These are phyloP conservation scores for Agapostemon virescens DNA, from an alignment of 2,888 invertebrate species.

Conservation along the genomic window DNA sequence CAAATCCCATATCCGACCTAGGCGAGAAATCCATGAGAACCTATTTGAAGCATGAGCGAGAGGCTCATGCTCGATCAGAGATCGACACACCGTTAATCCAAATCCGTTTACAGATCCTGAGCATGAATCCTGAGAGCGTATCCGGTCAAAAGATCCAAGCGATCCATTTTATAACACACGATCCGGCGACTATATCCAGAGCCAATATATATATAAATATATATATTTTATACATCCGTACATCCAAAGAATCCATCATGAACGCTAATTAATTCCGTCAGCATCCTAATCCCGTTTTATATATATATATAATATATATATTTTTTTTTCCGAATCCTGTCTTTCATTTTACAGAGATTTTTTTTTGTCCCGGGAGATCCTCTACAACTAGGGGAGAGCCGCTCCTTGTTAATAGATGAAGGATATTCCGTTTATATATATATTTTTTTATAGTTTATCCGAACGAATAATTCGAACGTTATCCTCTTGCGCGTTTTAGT, in stretches of 20 bases:
- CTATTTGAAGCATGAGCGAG: conserved; percentile 61
- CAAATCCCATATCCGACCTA: conserved; percentile 67
- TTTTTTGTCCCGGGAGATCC: conserved; percentile 52
- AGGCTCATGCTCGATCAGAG: conserved; percentile 39
- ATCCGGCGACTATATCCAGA: conserved; percentile 64
- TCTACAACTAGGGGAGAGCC: conserved; percentile 61
- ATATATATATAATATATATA: too few species aligned
- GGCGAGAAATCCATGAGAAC: conserved; percentile 65
- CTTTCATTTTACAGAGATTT: conserved; percentile 31
- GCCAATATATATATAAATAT: conserved; percentile 42
- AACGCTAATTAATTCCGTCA: conserved; percentile 67
- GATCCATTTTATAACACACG: conserved; percentile 54
- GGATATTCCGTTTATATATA: conserved; percentile 40
- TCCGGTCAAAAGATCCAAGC: conserved; percentile 63
- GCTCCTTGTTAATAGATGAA: conserved; percentile 59
- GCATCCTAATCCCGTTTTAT: conserved; percentile 62
- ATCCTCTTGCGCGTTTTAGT: conserved; percentile 62
- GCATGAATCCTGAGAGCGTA: conserved; percentile 49
- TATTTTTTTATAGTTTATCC: conserved; percentile 32
- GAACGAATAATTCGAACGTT: conserved; percentile 36
- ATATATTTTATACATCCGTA: conserved; percentile 40
- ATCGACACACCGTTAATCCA: conserved; percentile 61
- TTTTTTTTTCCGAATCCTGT: conserved; percentile 56
- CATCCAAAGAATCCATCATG: conserved; percentile 68
- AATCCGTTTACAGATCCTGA: conserved; percentile 58